Evolutionary conservation across 2,888 invertebrate species (phyloP), one percentile per base, ranked within the genome.

Genomic region (Aspidiotus rigidus): DNA sequence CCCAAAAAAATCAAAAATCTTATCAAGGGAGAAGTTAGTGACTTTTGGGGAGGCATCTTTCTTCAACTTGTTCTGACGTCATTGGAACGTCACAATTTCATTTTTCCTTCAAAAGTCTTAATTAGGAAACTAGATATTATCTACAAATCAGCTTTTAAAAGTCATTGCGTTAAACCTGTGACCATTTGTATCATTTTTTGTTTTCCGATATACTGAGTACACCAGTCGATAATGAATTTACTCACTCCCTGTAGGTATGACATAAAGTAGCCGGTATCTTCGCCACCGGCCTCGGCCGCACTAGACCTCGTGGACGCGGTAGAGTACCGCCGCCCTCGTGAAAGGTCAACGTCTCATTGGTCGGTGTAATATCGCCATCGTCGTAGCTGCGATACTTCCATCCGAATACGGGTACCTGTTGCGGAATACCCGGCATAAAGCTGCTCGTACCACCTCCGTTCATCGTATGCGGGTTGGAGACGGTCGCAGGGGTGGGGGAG

Each of bases 291-390:
- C 91, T 82, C 7, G 91, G 90, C 71, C 90, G 84, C 39, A 90
- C 88, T 13, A 89, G 80, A 0, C 89, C 89, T 72, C 91, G 82
- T 7, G 92, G 93, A 69, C 94, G 84, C 0, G 93, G 93, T 72
- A 94, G 78, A 0, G 94, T 94, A 8, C 93, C 92, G 2, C 90
- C 89, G 0, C 90, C 90, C 74, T 75, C 75, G 67, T 75, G 75
- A 54, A 75, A 72, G 15, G 74, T 72, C 64, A 75, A 74, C 39
- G 81, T 80, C 78, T 93, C 92, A 77, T 93, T 93, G 61, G 93
- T 93, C 13, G 89, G 89, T 44, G 93, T 93, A 73, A 93, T 88
- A 78, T 93, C 93, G 39, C 92, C 92, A 77, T 92, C 93, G 78
- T 92, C 92, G 77, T 90, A 90, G 72, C 89, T 87, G 75, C 89